A percentile compares a stretch with the other conserved stretches of the same genome.
Conservation (phyloP, 2,113 vertebrate genomes). For the Manacus vitellinus region DNA sequence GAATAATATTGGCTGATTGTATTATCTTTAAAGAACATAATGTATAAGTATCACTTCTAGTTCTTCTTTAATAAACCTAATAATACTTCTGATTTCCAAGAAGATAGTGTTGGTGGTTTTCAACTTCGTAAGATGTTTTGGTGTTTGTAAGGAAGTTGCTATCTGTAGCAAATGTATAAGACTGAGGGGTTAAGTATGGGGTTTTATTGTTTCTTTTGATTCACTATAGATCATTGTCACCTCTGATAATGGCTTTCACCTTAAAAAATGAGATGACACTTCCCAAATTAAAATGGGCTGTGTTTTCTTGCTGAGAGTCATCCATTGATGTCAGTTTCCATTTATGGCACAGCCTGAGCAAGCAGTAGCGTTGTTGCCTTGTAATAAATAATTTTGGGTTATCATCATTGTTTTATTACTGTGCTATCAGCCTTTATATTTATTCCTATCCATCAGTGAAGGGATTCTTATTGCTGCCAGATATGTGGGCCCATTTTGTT, state of each 20-base stretch:
- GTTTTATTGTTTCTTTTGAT: conserved; percentile 63
- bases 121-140: neutral
- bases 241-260: conserved; percentile 60
- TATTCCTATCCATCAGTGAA: conserved; percentile 67
- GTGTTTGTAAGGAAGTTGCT: neutral
- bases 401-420: conserved; percentile 60
- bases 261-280: conserved; percentile 61
- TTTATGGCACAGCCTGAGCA: conserved; percentile 43
- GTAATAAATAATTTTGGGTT: conserved; percentile 65
- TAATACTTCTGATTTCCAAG: neutral
- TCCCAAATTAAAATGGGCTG: conserved; percentile 69
- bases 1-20: neutral
- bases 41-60: neutral
- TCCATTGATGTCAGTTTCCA: conserved; percentile 65
- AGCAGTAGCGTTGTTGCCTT: conserved; percentile 30
- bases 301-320: conserved; percentile 50
- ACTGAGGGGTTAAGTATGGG: conserved; percentile 30
- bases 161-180: neutral
- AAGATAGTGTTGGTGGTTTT: neutral
- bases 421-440: conserved; percentile 61
- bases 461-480: conserved; percentile 33
- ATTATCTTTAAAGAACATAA: neutral
- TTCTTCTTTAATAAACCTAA: neutral
- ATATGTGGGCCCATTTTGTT: conserved; percentile 16
- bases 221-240: conserved; percentile 53